phyloP scores from a whole-genome alignment of 2,888 invertebrate species.

The Cerastis leucographa region DNA sequence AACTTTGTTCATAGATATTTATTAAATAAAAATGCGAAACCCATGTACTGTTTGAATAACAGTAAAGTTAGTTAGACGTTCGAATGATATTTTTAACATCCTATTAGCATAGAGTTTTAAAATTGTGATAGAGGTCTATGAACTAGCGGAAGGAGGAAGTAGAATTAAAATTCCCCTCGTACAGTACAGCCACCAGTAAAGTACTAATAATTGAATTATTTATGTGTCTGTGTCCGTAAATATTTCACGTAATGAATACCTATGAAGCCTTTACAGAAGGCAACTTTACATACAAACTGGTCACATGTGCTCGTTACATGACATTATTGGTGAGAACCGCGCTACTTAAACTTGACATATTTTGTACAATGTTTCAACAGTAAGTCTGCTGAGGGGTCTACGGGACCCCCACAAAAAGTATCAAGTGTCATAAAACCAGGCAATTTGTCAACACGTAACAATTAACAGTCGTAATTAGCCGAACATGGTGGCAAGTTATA shows the following conservation, averaged over 20 bases:
- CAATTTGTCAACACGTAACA: constrained; percentile 57
- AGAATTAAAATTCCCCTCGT: constrained; percentile 65
- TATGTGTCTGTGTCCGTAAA: constrained; percentile 61
- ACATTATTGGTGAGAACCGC: constrained; percentile 41
- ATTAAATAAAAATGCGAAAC: constrained; percentile 5
- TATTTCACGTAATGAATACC: constrained; percentile 64
- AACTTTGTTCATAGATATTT: constrained; percentile 25
- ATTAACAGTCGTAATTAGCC: constrained; percentile 63
- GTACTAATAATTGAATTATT: constrained; percentile 66
- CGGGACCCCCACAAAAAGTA: constrained; percentile 39
- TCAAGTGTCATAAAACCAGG: constrained; percentile 47
- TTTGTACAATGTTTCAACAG: constrained; percentile 37
- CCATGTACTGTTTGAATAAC: constrained; percentile 23
- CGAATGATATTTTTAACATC: constrained; percentile 40
- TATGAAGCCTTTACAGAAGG: constrained; percentile 57
- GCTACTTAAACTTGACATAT: constrained; percentile 50
- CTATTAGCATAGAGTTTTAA: constrained; percentile 60
- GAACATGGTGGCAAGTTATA: constrained; percentile 58
- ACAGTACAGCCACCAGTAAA: constrained; percentile 41
- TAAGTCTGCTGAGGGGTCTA: background rate
- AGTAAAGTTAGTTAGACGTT: constrained; percentile 23
- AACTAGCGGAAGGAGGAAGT: constrained; percentile 70
- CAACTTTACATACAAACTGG: constrained; percentile 32
- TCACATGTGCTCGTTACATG: constrained; percentile 41
- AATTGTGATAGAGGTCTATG: constrained; percentile 64